Evolutionary conservation across 2,888 invertebrate species (phyloP), one percentile per base, ranked within the genome.

Genomic region (Yponomeuta malinellus): DNA sequence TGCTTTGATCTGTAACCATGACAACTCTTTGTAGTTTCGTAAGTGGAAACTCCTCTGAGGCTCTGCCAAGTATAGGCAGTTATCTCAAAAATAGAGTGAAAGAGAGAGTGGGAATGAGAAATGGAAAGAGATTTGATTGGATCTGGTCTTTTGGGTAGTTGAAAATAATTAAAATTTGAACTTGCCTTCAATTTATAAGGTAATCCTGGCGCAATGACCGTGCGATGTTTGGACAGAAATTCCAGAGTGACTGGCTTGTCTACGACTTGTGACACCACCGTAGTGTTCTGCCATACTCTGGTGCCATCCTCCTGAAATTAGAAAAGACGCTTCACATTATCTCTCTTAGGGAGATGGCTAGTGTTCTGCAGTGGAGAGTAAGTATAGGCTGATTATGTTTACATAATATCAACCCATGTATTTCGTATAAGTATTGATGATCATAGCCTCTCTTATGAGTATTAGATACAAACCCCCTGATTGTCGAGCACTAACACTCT

Each of bases 191-290:
- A 92, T 75, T 94, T 93, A 76, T 95, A 96, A 0, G 96, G 95
- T 29, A 96, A 84, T n/a, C 95, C 95, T 0, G 95, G 94, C 71
- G 95, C 95, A 76, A 95, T 95, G 72, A 94, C 93, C 12, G 93
- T 89, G 9, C 93, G 87, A 10, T 93, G 93, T 66, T 94, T 93
- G 0, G 93, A 88, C 4, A 92, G 80, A 76, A 95, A 95, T 78
- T 94, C 93, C 70, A 95, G 76, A 8, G 91, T 89, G 48, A 94
- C 85, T 0, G 93, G 90, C 63, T 94, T 90, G 72, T 93, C 92
- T 0, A 93, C 89, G 0, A 95, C 92, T 31, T 92, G 85, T 0
- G 93, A 93, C 8, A 93, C 93, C 23, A 93, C 93, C 3, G 93
- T 93, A 0, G 93, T 93, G 67, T 94, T 94, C 81, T 95, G 94